Conservation (phyloP, 2,888 invertebrate species). For the Seladonia tumulorum region DNA sequence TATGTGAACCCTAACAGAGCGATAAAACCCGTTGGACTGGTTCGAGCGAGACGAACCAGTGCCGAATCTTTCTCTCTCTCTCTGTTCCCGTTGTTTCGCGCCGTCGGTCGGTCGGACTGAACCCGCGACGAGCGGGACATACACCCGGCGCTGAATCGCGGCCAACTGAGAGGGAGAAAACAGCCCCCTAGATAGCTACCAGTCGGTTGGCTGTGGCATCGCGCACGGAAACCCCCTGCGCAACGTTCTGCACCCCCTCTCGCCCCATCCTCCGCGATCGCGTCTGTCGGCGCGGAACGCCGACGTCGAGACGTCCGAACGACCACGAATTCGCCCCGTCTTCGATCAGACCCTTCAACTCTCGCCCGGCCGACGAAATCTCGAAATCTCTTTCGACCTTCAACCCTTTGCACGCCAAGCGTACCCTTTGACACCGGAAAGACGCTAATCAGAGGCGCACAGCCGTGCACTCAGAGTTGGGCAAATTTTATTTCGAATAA, state of each 20-base stretch:
- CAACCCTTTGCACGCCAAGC: neutral
- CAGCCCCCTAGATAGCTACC: slow-evolving; percentile 73
- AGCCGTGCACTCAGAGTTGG: too few relatives aligned
- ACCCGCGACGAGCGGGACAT: slow-evolving; percentile 69
- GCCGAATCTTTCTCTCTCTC: neutral
- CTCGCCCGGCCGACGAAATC: neutral
- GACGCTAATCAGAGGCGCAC: too few relatives aligned
- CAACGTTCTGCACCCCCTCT: slow-evolving; percentile 71
- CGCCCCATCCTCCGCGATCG: slow-evolving; percentile 69
- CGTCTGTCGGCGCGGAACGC: slow-evolving; percentile 29
- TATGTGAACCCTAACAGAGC: neutral
- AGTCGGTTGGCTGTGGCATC: slow-evolving; percentile 74
- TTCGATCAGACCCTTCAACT: slow-evolving; percentile 6
- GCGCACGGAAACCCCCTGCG: slow-evolving; percentile 81
- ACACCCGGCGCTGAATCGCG: slow-evolving; percentile 82
- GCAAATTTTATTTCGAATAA: too few relatives aligned
- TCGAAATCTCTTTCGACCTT: neutral
- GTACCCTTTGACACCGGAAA: too few relatives aligned
- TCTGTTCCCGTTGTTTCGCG: slow-evolving; percentile 28
- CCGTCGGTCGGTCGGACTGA: slow-evolving; percentile 46
- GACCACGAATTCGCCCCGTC: neutral
- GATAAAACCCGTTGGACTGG: neutral
- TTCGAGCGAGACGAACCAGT: slow-evolving; percentile 1
- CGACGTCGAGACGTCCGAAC: slow-evolving; percentile 11
- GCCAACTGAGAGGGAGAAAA: slow-evolving; percentile 80